Evolutionary conservation across 2,113 vertebrate species (phyloP), one percentile per base, ranked within the genome.

Genomic region (Leptobrachium leishanense): DNA sequence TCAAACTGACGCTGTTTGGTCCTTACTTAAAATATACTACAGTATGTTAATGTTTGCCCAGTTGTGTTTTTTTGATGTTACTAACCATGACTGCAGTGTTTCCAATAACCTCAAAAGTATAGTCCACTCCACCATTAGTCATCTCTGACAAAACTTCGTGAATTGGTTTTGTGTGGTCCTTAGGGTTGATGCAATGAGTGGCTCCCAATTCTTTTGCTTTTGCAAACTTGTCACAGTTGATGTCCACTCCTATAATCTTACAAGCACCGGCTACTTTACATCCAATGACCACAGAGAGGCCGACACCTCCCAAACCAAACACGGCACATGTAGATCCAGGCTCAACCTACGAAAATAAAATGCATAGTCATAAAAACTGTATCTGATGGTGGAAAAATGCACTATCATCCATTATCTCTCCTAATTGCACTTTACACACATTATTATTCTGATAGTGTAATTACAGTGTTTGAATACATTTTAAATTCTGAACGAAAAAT

Each of bases 221-320:
- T 59, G 88, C 65, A 84, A 94, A 94, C 84, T 95, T 97, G 15
- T 85, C 72, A 0, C 11, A 85, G 0, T 97, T 96, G 86, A 93
- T 86, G 53, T 98, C 96, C 1, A 96, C 4, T 0, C 65, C 94
- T 50, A 99, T 96, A 89, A 98, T 98, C 80, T 94, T 91, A 76
- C 94, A 91, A 57, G 96, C 97, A 53, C 96, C 96, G 0, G 94
- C 94, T 0, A 1, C 87, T 84, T 96, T 95, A 85, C 96, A 98
- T 72, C 96, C 96, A 41, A 98, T 98, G 54, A 96, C 1, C 3
- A 86, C 92, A 0, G 94, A 93, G 59, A 98, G 90, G 11, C 96
- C 94, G 0, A 96, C 91, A 0, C 92, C 92, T 71, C 96, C 95
- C 0, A 96, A 85, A 46, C 95, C 95, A 0, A 97, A 95, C 75